phyloP scores from a whole-genome alignment of 2,797 vertebrate genomes.

The Tenualosa ilisha region DNA sequence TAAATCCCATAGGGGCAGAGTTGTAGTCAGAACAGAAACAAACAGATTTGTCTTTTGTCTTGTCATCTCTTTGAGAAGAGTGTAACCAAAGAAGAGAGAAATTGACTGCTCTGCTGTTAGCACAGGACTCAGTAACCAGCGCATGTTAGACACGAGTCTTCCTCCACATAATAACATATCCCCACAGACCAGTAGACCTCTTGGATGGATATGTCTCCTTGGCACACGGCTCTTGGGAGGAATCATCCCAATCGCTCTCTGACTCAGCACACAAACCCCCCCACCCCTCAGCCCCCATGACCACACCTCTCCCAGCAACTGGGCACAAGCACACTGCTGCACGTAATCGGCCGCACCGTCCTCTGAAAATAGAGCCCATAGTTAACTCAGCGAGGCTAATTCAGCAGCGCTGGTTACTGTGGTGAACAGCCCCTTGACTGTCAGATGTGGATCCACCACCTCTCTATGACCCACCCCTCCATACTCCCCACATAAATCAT shows the following conservation, averaged over 20 bases:
- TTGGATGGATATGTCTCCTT: background rate
- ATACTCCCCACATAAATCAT: slow-evolving; percentile 38
- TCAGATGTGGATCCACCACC: background rate
- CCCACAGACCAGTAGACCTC: background rate
- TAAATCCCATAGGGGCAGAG: background rate
- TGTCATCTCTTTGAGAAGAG: too few species aligned
- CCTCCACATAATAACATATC: background rate
- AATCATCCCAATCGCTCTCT: background rate
- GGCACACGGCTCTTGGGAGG: background rate
- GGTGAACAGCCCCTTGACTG: background rate
- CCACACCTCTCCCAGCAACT: background rate
- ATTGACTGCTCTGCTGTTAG: background rate
- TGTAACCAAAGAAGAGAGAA: background rate
- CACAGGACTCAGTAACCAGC: background rate
- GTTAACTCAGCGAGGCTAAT: slow-evolving; percentile 1
- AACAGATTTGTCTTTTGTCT: background rate
- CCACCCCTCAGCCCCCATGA: background rate
- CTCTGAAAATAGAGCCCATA: background rate
- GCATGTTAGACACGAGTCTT: background rate
- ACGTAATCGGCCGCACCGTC: background rate
- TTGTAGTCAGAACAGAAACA: background rate
- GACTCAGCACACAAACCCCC: background rate
- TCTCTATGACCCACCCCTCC: background rate
- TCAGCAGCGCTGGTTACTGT: background rate
- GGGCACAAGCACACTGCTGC: background rate